A percentile compares a stretch with the other conserved stretches of the same genome.
These are phyloP conservation scores for Apotomis capreana DNA, from an alignment of 2,888 invertebrate genomes.

Conservation along the genomic window DNA sequence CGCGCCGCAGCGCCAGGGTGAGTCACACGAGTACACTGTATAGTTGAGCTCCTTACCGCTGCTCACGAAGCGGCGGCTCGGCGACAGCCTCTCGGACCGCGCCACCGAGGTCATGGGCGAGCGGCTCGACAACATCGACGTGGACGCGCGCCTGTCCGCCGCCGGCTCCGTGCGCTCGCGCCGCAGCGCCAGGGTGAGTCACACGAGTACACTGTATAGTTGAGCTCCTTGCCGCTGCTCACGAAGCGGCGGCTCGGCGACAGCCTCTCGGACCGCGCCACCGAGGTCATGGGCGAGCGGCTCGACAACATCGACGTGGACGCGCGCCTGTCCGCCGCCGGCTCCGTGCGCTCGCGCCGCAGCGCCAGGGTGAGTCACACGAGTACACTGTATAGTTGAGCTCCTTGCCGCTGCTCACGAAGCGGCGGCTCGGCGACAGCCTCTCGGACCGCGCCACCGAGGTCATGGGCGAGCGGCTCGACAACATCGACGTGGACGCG, in stretches of 20 bases:
- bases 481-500: constrained; percentile 55
- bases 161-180: constrained; percentile 62
- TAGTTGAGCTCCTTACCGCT: no score
- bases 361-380: constrained; percentile 61
- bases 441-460: constrained; percentile 62
- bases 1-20: constrained; percentile 64
- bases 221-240: constrained; percentile 86
- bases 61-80: constrained; percentile 74
- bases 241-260: constrained; percentile 69
- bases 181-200: constrained; percentile 61
- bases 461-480: constrained; percentile 54
- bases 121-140: constrained; percentile 53
- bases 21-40: no score
- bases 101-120: constrained; percentile 59
- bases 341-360: constrained; percentile 62
- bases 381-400: no score
- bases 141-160: constrained; percentile 56
- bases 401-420: constrained; percentile 85
- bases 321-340: constrained; percentile 55
- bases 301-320: constrained; percentile 55
- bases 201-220: no score
- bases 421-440: constrained; percentile 62
- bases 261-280: constrained; percentile 59
- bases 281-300: constrained; percentile 58
- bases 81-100: constrained; percentile 61